Evolutionary conservation across 2,113 vertebrate genomes (phyloP), one percentile per base, ranked within the genome.

Genomic region (Conger conger): DNA sequence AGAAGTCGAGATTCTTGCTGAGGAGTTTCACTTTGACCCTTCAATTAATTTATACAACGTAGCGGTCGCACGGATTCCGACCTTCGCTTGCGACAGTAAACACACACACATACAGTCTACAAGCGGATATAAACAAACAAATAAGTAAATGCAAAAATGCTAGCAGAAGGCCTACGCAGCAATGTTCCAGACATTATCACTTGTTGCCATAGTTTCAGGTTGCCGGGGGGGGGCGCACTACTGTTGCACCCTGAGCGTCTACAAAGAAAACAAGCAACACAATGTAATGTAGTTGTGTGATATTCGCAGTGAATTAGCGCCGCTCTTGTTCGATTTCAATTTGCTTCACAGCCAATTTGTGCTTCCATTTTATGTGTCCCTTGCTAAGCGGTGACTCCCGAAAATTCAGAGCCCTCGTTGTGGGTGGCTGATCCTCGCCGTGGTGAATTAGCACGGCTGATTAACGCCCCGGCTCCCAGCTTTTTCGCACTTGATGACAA

Each of bases 391-490:
- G 42, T 60, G 86, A 85, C 85, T 79, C 33, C 73, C 82, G 86
- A 86, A n/a, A 87, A 89, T 87, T 84, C 81, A 83, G 89, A 88
- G 91, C 89, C 88, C n/a, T 88, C 91, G 53, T 92, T 92, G 91
- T 90, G 91, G 92, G 93, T 87, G 91, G 91, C 87, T 94, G 94
- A 94, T 92, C 90, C 91, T 77, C 85, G 40, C 83, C 63, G 84
- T 88, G 89, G 86, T 90, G 89, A 93, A 92, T 92, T 90, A 89
- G 89, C 89, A 87, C 85, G 86, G 45, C 83, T 93, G 93, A 92
- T 90, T 91, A 91, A 94, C 91, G 90, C 82, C 83, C 83, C 80
- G 35, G 84, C 88, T 90, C 85, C 35, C 45, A 50, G 50, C 84
- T 78, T 86, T 85, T 87, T 27, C 76, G 60, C 60, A 88, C 88